Conservation (phyloP, 1,140 invertebrate genomes). For the Aporrectodea caliginosa region DNA sequence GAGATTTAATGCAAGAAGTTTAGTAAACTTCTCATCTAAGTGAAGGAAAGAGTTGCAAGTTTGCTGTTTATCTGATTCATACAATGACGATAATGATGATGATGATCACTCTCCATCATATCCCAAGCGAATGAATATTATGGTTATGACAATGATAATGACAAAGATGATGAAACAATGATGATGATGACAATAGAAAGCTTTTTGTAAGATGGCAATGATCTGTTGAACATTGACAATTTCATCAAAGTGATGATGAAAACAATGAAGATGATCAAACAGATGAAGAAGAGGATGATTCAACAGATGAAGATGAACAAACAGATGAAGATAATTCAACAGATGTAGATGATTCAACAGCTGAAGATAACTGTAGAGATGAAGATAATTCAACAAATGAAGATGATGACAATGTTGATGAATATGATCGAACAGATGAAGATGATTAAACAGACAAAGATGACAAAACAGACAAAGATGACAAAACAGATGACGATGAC, state of each 20-base stretch:
- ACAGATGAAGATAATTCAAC: neutral
- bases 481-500: neutral
- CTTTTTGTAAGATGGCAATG: too few species aligned
- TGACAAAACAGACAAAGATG: neutral
- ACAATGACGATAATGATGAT: neutral
- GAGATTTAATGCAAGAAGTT: too few species aligned
- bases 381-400: neutral
- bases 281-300: neutral
- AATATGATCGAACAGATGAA: neutral
- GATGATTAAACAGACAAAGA: neutral
- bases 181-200: too few species aligned
- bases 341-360: neutral
- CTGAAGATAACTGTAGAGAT: neutral
- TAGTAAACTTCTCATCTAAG: neutral
- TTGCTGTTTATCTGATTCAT: neutral
- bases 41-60: neutral
- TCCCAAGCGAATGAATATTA: too few species aligned
- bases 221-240: too few species aligned
- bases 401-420: neutral
- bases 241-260: too few species aligned
- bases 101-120: too few species aligned
- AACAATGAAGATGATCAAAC: neutral
- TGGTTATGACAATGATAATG: too few species aligned
- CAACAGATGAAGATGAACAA: neutral
- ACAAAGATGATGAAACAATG: too few species aligned